Base-by-base conservation (phyloP, 2,888 invertebrate genomes). In the Xylota sylvarum region DNA sequence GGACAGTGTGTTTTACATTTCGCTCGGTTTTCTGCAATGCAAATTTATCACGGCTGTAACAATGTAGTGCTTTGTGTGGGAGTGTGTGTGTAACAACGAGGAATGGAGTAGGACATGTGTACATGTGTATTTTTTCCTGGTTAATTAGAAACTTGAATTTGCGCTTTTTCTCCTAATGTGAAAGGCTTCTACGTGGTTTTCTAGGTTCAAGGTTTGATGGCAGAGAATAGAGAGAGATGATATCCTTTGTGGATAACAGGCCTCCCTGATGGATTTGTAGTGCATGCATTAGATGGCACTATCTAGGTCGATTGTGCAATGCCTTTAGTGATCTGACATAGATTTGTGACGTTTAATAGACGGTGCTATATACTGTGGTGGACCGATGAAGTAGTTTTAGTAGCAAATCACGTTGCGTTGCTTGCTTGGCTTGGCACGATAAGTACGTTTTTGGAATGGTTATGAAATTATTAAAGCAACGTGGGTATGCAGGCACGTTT, bases 91-190 rank as follows among this genome's bases (percentile, higher is more conserved):
- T 10, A 37, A 6, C 27, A 37, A 43, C 5, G 55, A 58, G 30
- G 30, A 58, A 23, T 50, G 30, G 30, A n/a, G 56, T 72, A 50
- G 67, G 60, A 43, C 23, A 30, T 55, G 67, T 70, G 14, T 35
- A 37, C 10, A 40, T 50, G 56, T 37, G 12, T 50, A 37, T 56
- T 72, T 70, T 62, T 64, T 56, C 70, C 82, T 77, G 50, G 62
- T 62, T 81, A 81, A 81, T 74, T 81, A 76, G 74, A 69, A 55
- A 48, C 62, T 43, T 35, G 48, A 72, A 72, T 46, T 58, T 72
- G 72, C 19, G 58, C 80, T 73, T 73, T 43, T 73, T 50, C 5
- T 43, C 10, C 30, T 55, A 17, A 69, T 43, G 40, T 9, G 19
- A 67, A 50, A 50, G 65, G 37, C 27, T 27, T 40, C 10, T 27